These are phyloP conservation scores for Carassius carassius DNA, from an alignment of 2,113 vertebrate species.

Conservation along the genomic window DNA sequence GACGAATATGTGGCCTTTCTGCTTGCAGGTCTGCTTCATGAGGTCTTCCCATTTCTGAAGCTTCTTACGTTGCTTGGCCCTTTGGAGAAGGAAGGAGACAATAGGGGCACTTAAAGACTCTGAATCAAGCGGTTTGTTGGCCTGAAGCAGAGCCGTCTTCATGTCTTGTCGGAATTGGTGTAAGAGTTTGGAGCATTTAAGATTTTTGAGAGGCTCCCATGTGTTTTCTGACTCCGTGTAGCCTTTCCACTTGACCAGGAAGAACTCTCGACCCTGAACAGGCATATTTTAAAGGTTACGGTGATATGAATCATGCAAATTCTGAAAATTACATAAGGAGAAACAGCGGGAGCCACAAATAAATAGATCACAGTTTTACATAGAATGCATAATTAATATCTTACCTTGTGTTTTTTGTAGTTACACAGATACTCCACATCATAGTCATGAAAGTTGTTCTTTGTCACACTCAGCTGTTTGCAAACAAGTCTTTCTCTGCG, in stretches of 20 bases:
- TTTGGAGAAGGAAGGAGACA: slow-evolving; percentile 75
- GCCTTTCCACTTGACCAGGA: slow-evolving; percentile 87
- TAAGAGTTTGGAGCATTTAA: slow-evolving; percentile 81
- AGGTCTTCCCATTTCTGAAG: slow-evolving; percentile 80
- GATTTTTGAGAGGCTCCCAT: slow-evolving; percentile 86
- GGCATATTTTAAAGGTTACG: not conserved
- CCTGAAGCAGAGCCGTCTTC: slow-evolving; percentile 72
- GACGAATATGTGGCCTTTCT: slow-evolving; percentile 83
- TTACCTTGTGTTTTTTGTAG: slow-evolving; percentile 81
- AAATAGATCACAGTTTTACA: not conserved
- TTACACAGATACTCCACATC: slow-evolving; percentile 89
- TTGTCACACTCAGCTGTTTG: slow-evolving; percentile 74
- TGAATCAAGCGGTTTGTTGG: slow-evolving; percentile 63
- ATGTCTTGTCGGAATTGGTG: slow-evolving; percentile 85
- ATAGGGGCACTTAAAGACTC: slow-evolving; percentile 75
- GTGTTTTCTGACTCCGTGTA: slow-evolving; percentile 79
- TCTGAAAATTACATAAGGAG: not conserved
- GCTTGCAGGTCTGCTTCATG: slow-evolving; percentile 81
- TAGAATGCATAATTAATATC: slow-evolving; percentile 31
- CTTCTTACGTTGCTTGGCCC: slow-evolving; percentile 78
- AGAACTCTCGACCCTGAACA: slow-evolving; percentile 81
- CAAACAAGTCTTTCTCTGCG: slow-evolving; percentile 76
- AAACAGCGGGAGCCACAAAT: not conserved
- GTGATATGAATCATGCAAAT: not conserved
- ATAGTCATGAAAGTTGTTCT: slow-evolving; percentile 79